Evolutionary conservation across 2,113 vertebrate species (phyloP).

Genomic region (Pontoporia blainvillei): DNA sequence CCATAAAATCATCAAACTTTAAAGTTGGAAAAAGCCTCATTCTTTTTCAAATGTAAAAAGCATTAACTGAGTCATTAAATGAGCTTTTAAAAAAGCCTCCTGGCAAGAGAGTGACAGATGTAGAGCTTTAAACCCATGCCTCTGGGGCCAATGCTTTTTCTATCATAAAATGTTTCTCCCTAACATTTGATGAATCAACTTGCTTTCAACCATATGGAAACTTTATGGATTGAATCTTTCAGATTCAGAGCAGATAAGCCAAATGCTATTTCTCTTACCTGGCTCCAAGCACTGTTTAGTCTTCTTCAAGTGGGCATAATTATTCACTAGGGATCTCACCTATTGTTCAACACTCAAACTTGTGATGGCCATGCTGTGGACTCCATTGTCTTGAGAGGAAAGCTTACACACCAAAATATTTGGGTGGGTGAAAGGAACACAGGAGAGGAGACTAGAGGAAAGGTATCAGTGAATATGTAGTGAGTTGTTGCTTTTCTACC

Average conservation of each 20-base stretch:
- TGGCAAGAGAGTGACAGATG: not conserved
- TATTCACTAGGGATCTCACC: not conserved
- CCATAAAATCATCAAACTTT: not conserved
- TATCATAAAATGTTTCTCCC: not conserved
- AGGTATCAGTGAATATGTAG: not conserved
- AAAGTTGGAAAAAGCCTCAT: not conserved
- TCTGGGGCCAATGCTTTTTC: not conserved
- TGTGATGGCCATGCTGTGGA: not conserved
- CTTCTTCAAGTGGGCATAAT: not conserved
- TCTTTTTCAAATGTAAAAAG: not conserved
- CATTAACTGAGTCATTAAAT: not conserved
- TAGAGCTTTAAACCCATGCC: not conserved
- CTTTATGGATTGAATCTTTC: not conserved
- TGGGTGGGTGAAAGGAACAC: not conserved
- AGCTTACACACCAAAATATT: not conserved
- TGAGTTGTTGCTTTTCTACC: not conserved
- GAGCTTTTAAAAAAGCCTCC: not conserved
- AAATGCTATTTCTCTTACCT: not conserved
- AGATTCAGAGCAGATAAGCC: not conserved
- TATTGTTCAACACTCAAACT: not conserved
- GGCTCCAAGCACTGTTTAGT: not conserved
- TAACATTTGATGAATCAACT: not conserved
- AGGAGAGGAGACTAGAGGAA: not conserved
- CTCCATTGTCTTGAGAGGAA: not conserved
- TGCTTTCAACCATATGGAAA: not conserved